Percentiles rank a stretch among this genome's conserved stretches.
These are phyloP conservation scores for Abrostola tripartita DNA, from an alignment of 2,888 invertebrate genomes.

Conservation along the genomic window DNA sequence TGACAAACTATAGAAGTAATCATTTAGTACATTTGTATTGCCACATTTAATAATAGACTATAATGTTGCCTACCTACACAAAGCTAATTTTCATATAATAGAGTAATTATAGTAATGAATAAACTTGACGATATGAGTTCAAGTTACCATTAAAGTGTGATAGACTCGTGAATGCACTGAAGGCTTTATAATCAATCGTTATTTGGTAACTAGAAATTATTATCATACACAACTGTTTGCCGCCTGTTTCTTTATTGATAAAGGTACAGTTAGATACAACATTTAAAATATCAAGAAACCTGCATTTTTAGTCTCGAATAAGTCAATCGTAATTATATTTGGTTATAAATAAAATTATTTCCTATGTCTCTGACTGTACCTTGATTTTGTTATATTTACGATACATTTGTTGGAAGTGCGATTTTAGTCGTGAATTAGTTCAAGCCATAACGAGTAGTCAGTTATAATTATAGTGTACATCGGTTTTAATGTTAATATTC, in stretches of 20 bases:
- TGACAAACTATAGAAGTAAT: not conserved
- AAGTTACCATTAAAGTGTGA: conserved; percentile 33
- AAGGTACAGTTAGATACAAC: conserved; percentile 28
- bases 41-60: not conserved
- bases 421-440: conserved; percentile 25
- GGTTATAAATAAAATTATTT: not conserved
- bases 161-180: conserved; percentile 13
- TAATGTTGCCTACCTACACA: not conserved
- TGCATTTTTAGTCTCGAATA: conserved; percentile 38
- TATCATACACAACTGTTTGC: conserved; percentile 10
- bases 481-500: conserved; percentile 6
- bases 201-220: conserved; percentile 3
- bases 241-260: conserved; percentile 3
- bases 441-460: conserved; percentile 49
- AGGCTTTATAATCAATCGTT: conserved; percentile 8
- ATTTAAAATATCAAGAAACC: not conserved
- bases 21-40: not conserved
- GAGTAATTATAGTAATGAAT: conserved; percentile 6
- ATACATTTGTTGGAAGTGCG: conserved; percentile 5
- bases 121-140: conserved; percentile 37
- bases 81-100: conserved; percentile 4
- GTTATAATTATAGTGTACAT: conserved; percentile 29
- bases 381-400: conserved; percentile 1
- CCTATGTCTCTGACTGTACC: conserved; percentile 28
- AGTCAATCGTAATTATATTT: conserved; percentile 21